Evolutionary conservation across 2,888 invertebrate species (phyloP).

Genomic region (Fabriciana adippe): DNA sequence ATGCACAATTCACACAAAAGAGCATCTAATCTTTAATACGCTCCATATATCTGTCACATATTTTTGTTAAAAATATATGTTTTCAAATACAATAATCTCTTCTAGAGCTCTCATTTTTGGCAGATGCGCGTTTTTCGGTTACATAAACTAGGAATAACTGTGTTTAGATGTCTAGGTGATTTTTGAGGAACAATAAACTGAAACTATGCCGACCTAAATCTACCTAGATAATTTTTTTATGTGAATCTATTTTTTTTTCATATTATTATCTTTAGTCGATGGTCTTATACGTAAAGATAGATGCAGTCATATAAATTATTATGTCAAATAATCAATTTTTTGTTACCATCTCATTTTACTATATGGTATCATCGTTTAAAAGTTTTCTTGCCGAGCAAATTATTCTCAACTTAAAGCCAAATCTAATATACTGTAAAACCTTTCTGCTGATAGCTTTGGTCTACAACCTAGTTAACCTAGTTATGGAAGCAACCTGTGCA

Average conservation of each 20-base stretch:
- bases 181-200: conserved; percentile 11
- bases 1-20: neutral
- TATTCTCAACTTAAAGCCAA: too few species aligned
- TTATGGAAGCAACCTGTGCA: too few species aligned
- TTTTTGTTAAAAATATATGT: conserved; percentile 18
- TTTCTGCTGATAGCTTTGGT: too few species aligned
- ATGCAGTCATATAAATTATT: too few species aligned
- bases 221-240: too few species aligned
- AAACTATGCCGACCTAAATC: conserved; percentile 9
- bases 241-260: neutral
- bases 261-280: neutral
- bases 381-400: too few species aligned
- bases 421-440: too few species aligned
- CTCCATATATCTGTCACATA: conserved; percentile 23
- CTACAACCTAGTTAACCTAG: too few species aligned
- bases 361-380: too few species aligned
- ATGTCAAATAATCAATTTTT: too few species aligned
- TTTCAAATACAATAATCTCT: conserved; percentile 20
- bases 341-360: too few species aligned
- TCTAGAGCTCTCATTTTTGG: conserved; percentile 15
- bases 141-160: conserved; percentile 14
- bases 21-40: conserved; percentile 15
- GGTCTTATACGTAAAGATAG: too few species aligned
- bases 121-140: conserved; percentile 17
- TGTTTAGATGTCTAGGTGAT: conserved; percentile 13